Evolutionary conservation across 2,888 invertebrate genomes (phyloP).

Genomic region (Eurytoma adleriae): DNA sequence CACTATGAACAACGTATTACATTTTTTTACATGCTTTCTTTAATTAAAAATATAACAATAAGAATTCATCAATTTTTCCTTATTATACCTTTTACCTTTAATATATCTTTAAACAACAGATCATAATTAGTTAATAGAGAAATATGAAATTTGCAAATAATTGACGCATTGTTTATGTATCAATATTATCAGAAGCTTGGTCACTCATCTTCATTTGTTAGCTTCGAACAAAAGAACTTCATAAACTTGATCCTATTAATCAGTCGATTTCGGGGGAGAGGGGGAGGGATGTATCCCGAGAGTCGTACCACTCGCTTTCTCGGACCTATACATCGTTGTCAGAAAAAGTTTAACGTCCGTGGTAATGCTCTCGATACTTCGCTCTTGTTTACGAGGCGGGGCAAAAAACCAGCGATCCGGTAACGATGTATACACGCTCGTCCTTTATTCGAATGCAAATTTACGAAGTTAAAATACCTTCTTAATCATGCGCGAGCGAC

Average conservation of each 20-base stretch:
- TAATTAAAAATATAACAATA: too few relatives aligned
- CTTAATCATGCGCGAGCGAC: slow-evolving; percentile 3
- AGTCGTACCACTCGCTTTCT: too few relatives aligned
- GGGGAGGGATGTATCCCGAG: too few relatives aligned
- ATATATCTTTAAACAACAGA: too few relatives aligned
- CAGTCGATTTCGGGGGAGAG: slow-evolving; percentile 50
- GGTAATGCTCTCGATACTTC: slow-evolving; percentile 30
- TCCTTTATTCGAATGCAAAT: slow-evolving; percentile 51
- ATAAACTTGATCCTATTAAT: slow-evolving; percentile 53
- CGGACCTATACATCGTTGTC: slow-evolving; percentile 9
- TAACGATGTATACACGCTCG: slow-evolving; percentile 3
- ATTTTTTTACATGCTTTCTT: too few relatives aligned
- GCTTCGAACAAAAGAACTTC: slow-evolving; percentile 19
- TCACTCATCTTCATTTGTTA: slow-evolving; percentile 50
- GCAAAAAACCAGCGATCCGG: slow-evolving; percentile 23
- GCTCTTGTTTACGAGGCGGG: slow-evolving; percentile 40
- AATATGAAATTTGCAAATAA: too few relatives aligned
- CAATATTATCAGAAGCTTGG: too few relatives aligned
- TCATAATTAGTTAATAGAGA: too few relatives aligned
- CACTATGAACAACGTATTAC: too few relatives aligned
- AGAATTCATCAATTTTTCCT: too few relatives aligned
- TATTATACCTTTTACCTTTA: too few relatives aligned
- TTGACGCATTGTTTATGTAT: too few relatives aligned
- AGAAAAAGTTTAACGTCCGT: slow-evolving; percentile 32
- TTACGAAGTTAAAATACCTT: slow-evolving; percentile 48